A percentile compares a stretch with the other conserved stretches of the same genome.
Conservation (phyloP, 1,140 invertebrate genomes). For the Pseudobourletiella spinata region DNA sequence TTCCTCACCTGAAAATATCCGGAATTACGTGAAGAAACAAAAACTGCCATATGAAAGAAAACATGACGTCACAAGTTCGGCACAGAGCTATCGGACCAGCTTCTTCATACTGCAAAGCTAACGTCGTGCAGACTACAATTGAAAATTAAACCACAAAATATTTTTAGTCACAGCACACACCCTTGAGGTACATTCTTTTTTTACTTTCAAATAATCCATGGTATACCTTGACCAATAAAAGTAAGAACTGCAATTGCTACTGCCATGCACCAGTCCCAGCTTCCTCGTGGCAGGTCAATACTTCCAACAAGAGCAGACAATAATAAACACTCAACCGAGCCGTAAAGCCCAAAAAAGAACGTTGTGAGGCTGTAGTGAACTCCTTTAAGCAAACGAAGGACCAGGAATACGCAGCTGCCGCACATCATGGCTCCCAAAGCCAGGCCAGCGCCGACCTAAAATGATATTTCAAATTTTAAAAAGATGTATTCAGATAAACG, state of each 20-base stretch:
- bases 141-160: not conserved
- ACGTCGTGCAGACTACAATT: not conserved
- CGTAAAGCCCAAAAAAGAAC: conserved; percentile 18
- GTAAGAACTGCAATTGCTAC: conserved; percentile 7
- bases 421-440: conserved; percentile 17
- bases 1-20: conserved; percentile 17
- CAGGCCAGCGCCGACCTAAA: conserved; percentile 16
- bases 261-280: conserved; percentile 8
- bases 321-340: conserved; percentile 11
- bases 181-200: too few relatives aligned
- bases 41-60: conserved; percentile 29
- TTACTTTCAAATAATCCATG: not conserved
- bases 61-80: conserved; percentile 14
- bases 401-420: not conserved
- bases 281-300: not conserved
- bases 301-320: conserved; percentile 1
- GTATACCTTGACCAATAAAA: conserved; percentile 20
- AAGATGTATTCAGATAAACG: not conserved
- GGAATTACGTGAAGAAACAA: conserved; percentile 21
- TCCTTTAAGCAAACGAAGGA: conserved; percentile 20
- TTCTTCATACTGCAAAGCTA: conserved; percentile 30
- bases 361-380: conserved; percentile 16
- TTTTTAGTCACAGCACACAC: too few relatives aligned
- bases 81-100: conserved; percentile 22
- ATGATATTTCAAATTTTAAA: not conserved